These are phyloP conservation scores for Vesta saturnalis DNA, from an alignment of 2,888 invertebrate species.

Conservation along the genomic window DNA sequence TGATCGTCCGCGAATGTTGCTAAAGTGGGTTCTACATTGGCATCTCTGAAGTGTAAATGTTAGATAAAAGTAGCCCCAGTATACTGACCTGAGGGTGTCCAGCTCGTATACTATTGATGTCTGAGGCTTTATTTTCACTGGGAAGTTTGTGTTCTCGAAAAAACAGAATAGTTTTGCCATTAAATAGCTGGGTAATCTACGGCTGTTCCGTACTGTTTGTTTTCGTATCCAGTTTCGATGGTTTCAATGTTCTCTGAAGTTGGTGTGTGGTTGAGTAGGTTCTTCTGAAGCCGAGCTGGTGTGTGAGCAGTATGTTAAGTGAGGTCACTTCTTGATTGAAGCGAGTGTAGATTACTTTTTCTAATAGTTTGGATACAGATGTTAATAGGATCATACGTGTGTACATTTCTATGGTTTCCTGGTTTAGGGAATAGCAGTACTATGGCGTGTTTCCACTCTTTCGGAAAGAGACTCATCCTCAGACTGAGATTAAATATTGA, in stretches of 20 bases:
- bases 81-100: not conserved
- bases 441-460: slow-evolving; percentile 1
- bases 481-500: not conserved
- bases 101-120: not conserved
- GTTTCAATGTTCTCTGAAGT: not conserved
- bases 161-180: too few relatives aligned
- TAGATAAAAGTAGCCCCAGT: not conserved
- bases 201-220: too few relatives aligned
- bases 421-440: slow-evolving; percentile 7
- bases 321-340: not conserved
- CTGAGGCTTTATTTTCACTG: not conserved
- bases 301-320: not conserved
- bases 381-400: slow-evolving; percentile 16
- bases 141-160: too few relatives aligned
- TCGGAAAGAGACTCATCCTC: not conserved
- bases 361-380: slow-evolving; percentile 3
- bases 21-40: too few relatives aligned
- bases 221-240: not conserved
- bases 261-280: slow-evolving; percentile 2
- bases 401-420: slow-evolving; percentile 9
- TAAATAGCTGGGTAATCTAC: not conserved
- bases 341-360: not conserved
- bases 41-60: not conserved
- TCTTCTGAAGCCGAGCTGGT: not conserved
- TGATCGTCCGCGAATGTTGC: too few relatives aligned